phyloP scores from a whole-genome alignment of 2,888 invertebrate species.

The Pheosia gnoma region DNA sequence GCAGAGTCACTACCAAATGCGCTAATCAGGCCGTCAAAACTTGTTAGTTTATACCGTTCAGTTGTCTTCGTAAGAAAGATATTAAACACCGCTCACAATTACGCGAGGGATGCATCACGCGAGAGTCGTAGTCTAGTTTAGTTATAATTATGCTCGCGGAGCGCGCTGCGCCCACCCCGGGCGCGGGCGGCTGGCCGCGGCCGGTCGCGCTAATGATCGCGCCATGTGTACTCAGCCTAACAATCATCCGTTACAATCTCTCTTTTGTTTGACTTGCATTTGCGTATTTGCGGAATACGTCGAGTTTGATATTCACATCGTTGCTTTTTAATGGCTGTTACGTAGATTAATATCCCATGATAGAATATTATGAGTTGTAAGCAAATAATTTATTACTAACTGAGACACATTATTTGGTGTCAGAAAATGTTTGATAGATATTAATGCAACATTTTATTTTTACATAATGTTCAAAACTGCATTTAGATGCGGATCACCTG shows the following conservation, averaged over 20 bases:
- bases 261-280: constrained; percentile 4
- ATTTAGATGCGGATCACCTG: not conserved
- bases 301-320: not conserved
- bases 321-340: not conserved
- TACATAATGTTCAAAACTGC: not conserved
- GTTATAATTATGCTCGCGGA: not conserved
- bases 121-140: constrained; percentile 16
- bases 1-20: too few relatives aligned
- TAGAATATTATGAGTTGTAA: not conserved
- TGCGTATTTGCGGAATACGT: not conserved
- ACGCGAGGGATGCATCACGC: constrained; percentile 25
- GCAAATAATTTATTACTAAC: too few relatives aligned
- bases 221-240: not conserved
- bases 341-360: not conserved
- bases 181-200: not conserved
- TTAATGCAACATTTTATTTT: too few relatives aligned
- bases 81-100: constrained; percentile 23
- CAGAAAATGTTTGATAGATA: too few relatives aligned
- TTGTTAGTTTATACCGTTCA: not conserved
- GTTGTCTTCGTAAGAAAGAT: constrained; percentile 7
- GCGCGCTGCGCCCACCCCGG: not conserved
- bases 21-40: not conserved
- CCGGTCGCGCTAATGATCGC: not conserved
- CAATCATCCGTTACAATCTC: constrained; percentile 1
- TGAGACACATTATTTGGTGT: too few relatives aligned